phyloP scores from a whole-genome alignment of 1,140 invertebrate genomes.

The Saccostrea echinata region DNA sequence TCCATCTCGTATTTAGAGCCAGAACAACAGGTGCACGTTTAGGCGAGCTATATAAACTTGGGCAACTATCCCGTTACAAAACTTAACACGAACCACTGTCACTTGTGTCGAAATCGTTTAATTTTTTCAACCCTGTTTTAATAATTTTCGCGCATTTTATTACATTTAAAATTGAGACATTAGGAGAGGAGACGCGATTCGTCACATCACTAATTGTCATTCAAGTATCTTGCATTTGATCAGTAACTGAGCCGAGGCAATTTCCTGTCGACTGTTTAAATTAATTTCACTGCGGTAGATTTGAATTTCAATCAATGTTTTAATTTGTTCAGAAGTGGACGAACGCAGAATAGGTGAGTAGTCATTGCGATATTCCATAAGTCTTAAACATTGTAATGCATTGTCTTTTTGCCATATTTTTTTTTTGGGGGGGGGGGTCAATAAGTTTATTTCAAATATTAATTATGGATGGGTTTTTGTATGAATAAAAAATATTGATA shows the following conservation, averaged over 20 bases:
- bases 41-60: not conserved
- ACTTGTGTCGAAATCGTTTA: not conserved
- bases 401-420: too few species aligned
- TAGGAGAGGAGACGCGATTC: conserved; percentile 1
- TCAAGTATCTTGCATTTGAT: conserved; percentile 11
- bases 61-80: conserved; percentile 11
- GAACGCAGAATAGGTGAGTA: not conserved
- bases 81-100: not conserved
- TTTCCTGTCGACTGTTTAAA: conserved; percentile 25
- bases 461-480: too few species aligned
- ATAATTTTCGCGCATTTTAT: not conserved
- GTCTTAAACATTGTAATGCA: too few species aligned
- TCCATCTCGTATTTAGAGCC: not conserved
- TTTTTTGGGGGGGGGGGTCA: too few species aligned
- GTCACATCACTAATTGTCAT: conserved; percentile 3
- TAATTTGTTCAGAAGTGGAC: conserved; percentile 22
- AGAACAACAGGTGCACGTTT: conserved; percentile 9
- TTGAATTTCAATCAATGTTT: conserved; percentile 27
- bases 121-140: not conserved
- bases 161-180: not conserved
- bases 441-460: too few species aligned
- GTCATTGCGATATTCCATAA: not conserved
- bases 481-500: too few species aligned
- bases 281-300: not conserved
- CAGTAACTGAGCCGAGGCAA: not conserved